Evolutionary conservation across 2,113 vertebrate species (phyloP).

Genomic region (Glaucomys volans): DNA sequence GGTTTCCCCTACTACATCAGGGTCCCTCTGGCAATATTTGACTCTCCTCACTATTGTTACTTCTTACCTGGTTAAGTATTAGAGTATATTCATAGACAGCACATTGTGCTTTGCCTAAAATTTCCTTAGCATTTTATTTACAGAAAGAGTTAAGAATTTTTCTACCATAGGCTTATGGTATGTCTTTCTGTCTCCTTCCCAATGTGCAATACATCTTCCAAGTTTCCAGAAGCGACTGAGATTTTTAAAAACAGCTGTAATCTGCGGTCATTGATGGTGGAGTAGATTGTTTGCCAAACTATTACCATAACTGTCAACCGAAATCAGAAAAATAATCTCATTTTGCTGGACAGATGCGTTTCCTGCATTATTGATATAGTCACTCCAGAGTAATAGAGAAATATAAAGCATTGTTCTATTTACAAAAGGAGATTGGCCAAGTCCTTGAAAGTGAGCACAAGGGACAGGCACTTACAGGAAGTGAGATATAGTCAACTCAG

Average conservation of each 20-base stretch:
- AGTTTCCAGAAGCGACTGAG: slow-evolving; percentile 90
- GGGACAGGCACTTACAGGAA: slow-evolving; percentile 97
- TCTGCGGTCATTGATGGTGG: slow-evolving; percentile 95
- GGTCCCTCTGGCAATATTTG: neutral
- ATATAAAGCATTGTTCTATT: slow-evolving; percentile 99
- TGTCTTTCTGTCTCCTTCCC: slow-evolving; percentile 91
- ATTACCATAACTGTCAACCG: slow-evolving; percentile 99
- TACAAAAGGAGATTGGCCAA: slow-evolving; percentile 99
- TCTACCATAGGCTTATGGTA: slow-evolving; percentile 88
- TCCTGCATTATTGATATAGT: slow-evolving; percentile 99
- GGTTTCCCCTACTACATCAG: neutral
- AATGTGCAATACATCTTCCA: slow-evolving; percentile 94
- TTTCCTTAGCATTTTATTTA: slow-evolving; percentile 42
- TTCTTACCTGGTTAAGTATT: slow-evolving; percentile 63
- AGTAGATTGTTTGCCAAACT: slow-evolving; percentile 99
- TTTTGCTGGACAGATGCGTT: slow-evolving; percentile 96
- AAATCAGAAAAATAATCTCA: slow-evolving; percentile 99
- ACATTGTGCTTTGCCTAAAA: neutral
- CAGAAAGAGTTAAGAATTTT: slow-evolving; percentile 88
- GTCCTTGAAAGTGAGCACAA: slow-evolving; percentile 96
- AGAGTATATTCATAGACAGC: neutral
- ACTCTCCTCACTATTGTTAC: rapidly evolving
- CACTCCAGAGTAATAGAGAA: slow-evolving; percentile 95
- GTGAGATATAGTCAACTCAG: slow-evolving; percentile 97
- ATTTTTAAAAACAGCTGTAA: slow-evolving; percentile 98